These are phyloP conservation scores for Diploptera punctata DNA, from an alignment of 2,888 invertebrate genomes.

Conservation along the genomic window DNA sequence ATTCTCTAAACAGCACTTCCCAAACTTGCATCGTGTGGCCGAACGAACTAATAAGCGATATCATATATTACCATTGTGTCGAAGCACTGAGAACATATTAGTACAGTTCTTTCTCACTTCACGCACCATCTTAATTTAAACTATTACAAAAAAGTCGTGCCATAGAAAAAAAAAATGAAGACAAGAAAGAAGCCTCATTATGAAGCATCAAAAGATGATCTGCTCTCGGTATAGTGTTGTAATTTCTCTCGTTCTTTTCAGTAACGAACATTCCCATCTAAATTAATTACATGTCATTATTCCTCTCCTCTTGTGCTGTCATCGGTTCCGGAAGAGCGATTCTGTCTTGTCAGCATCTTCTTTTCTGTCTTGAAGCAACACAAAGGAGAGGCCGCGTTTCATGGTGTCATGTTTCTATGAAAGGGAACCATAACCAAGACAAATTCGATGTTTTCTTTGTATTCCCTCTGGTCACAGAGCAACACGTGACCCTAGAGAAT, in stretches of 20 bases:
- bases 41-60: no score
- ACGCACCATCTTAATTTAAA: slow-evolving; percentile 8
- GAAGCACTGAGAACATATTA: no score
- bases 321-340: slow-evolving; percentile 34
- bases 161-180: slow-evolving; percentile 8
- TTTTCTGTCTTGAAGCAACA: background rate
- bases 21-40: no score
- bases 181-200: slow-evolving; percentile 3
- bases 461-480: background rate
- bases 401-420: slow-evolving; percentile 12
- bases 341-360: slow-evolving; percentile 32
- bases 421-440: slow-evolving; percentile 7
- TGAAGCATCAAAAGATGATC: slow-evolving; percentile 4
- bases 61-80: no score
- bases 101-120: background rate
- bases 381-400: slow-evolving; percentile 17
- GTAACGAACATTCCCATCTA: slow-evolving; percentile 23
- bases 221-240: background rate
- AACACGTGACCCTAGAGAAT: slow-evolving; percentile 5
- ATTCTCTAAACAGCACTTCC: no score
- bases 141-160: slow-evolving; percentile 3
- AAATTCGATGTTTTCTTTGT: slow-evolving; percentile 2
- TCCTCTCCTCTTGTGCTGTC: slow-evolving; percentile 30
- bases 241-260: background rate
- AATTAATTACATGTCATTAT: slow-evolving; percentile 28